Base-by-base conservation (phyloP, 2,888 invertebrate genomes). In the Callinectes sapidus region DNA sequence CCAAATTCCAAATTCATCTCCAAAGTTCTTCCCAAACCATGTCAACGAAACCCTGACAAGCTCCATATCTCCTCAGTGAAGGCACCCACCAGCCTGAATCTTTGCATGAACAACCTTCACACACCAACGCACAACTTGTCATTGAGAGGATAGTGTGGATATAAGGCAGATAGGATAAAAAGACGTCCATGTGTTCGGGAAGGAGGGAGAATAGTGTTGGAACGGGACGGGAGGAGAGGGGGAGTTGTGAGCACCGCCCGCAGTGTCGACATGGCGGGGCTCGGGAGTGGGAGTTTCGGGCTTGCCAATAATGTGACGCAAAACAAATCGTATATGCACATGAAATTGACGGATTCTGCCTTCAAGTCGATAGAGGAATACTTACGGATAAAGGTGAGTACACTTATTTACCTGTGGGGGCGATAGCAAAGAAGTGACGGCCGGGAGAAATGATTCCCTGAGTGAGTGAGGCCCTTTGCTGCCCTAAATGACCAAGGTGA, bases 311-410 rank as follows among this genome's bases (percentile, higher is more conserved):
- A 93, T 91, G 91, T 91, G 87, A 93, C 85, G 85, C 91, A 93
- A 89, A 93, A 91, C 77, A 91, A 91, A 91, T 89, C 91, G 66
- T 93, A 91, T 86, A 61, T 93, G 39, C 91, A 93, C 42, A 89
- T 93, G 89, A 93, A 93, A 71, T 91, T 93, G 89, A 93, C 93
- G 86, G 93, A 93, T 91, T 93, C 93, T 32, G 93, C 93, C 32
- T 91, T 93, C 86, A 93, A 71, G 71, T 91, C 93, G 48, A 91
- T 93, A 86, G 93, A 93, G 93, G 93, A 93, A 71, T 93, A 93
- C 91, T 28, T 87, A 87, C 61, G 91, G 89, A 91, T 89, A 61
- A 93, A 91, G 93, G 93, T 93, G 77, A 93, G 93, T 90, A 61
- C 66, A 13, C 0, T 16, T 23, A 18, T 81, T 81, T 16, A 35